phyloP scores from a whole-genome alignment of 2,888 invertebrate genomes.

The Thymelicus acteon region DNA sequence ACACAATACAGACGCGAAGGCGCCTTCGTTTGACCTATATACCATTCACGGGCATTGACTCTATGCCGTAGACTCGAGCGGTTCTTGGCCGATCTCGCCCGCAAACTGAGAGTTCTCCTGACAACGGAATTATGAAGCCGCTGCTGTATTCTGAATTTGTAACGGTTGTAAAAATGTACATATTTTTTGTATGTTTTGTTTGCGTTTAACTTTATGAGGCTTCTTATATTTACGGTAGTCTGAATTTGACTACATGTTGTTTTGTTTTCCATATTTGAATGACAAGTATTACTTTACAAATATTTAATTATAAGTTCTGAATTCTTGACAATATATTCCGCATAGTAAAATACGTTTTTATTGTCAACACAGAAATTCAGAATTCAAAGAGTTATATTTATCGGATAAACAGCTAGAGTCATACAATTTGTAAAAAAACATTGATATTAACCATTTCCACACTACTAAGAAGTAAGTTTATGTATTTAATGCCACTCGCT shows the following conservation, averaged over 20 bases:
- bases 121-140: conserved; percentile 34
- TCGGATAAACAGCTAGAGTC: too few relatives aligned
- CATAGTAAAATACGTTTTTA: too few relatives aligned
- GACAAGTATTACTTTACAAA: neutral
- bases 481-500: too few relatives aligned
- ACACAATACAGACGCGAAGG: conserved; percentile 77
- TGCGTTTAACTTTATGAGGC: neutral
- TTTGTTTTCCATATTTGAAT: neutral
- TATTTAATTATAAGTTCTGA: too few relatives aligned
- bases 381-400: too few relatives aligned
- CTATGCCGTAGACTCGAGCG: conserved; percentile 53
- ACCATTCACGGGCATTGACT: conserved; percentile 75
- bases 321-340: too few relatives aligned
- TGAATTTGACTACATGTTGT: neutral
- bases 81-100: conserved; percentile 37
- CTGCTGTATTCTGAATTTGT: conserved; percentile 35
- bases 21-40: conserved; percentile 82
- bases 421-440: too few relatives aligned
- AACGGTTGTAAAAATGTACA: conserved; percentile 32
- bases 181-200: conserved; percentile 17
- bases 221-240: neutral
- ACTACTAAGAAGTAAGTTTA: too few relatives aligned
- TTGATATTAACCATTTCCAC: too few relatives aligned
- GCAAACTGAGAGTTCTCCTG: conserved; percentile 30
- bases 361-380: too few relatives aligned